Percentiles rank a stretch among this genome's conserved stretches.
Evolutionary conservation across 1,140 invertebrate species (phyloP).

Genomic region (Heliconius himera): DNA sequence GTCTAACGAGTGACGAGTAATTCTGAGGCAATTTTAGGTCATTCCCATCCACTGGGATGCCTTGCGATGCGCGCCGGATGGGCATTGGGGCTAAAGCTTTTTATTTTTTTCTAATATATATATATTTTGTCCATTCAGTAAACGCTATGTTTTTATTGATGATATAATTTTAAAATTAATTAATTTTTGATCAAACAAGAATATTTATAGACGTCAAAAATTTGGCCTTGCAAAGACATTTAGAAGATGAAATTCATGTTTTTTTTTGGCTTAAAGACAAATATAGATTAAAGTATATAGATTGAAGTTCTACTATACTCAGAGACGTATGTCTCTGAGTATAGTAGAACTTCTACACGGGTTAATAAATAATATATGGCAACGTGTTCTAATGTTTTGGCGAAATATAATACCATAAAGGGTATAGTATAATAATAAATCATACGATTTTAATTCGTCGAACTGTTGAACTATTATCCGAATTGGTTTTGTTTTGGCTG

Average conservation of each 20-base stretch:
- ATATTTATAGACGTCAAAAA: too few relatives aligned
- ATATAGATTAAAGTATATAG: not conserved
- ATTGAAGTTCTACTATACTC: too few relatives aligned
- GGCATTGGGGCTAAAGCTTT: not conserved
- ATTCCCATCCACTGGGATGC: conserved; percentile 60
- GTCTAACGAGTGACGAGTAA: conserved; percentile 36
- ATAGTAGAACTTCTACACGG: not conserved
- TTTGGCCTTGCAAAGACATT: too few relatives aligned
- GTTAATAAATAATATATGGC: not conserved
- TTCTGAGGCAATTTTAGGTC: conserved; percentile 61
- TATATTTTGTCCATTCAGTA: not conserved
- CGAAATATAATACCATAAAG: conserved; percentile 42
- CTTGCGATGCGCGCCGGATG: conserved; percentile 40
- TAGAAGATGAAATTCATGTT: too few relatives aligned
- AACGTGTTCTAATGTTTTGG: not conserved
- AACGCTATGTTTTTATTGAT: too few relatives aligned
- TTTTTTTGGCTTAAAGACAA: too few relatives aligned
- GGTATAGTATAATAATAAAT: conserved; percentile 36
- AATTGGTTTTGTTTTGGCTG: conserved; percentile 42
- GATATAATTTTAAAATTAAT: too few relatives aligned
- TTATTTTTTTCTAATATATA: not conserved
- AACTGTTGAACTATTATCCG: conserved; percentile 33
- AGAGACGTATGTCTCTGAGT: not conserved
- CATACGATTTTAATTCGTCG: conserved; percentile 37
- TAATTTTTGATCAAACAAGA: too few relatives aligned